Percentiles rank a stretch among this genome's conserved stretches.
phyloP scores from a whole-genome alignment of 53 echinoderm and acorn worm species.

The Astropecten irregularis region DNA sequence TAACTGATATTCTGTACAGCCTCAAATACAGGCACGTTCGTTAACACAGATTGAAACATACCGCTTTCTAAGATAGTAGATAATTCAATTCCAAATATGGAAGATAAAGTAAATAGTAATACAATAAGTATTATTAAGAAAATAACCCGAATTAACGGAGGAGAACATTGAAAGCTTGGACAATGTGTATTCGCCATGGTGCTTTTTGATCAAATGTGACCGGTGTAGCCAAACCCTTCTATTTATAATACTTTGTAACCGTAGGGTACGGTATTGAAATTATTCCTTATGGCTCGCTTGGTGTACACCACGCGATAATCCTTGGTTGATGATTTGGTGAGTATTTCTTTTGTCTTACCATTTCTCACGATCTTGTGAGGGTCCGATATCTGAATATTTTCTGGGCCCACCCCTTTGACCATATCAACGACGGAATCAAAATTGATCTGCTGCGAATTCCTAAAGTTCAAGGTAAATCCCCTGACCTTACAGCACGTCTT shows the following conservation, averaged over 20 bases:
- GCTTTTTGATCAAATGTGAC: not conserved
- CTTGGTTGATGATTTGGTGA: slow-evolving; percentile 36
- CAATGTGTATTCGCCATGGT: not conserved
- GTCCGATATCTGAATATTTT: not conserved
- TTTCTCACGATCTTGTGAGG: slow-evolving; percentile 41
- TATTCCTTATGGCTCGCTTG: slow-evolving; percentile 50
- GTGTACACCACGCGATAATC: slow-evolving; percentile 74
- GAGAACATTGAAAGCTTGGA: not conserved
- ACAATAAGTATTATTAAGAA: not conserved
- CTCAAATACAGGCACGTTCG: not conserved
- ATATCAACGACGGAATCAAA: slow-evolving; percentile 57
- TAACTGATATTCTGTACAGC: not conserved
- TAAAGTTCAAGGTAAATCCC: slow-evolving; percentile 63
- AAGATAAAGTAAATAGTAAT: not conserved
- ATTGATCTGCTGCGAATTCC: slow-evolving; percentile 54
- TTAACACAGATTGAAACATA: not conserved
- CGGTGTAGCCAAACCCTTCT: not conserved
- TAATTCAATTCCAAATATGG: not conserved
- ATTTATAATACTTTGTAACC: slow-evolving; percentile 12
- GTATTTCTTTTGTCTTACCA: slow-evolving; percentile 21
- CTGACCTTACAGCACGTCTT: slow-evolving; percentile 70
- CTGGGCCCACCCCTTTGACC: slow-evolving; percentile 42
- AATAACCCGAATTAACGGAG: not conserved
- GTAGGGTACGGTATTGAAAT: slow-evolving; percentile 66
- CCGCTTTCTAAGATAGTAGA: not conserved